These are phyloP conservation scores for Axea sp. DNA, from an alignment of 2,888 invertebrate genomes.

Conservation along the genomic window DNA sequence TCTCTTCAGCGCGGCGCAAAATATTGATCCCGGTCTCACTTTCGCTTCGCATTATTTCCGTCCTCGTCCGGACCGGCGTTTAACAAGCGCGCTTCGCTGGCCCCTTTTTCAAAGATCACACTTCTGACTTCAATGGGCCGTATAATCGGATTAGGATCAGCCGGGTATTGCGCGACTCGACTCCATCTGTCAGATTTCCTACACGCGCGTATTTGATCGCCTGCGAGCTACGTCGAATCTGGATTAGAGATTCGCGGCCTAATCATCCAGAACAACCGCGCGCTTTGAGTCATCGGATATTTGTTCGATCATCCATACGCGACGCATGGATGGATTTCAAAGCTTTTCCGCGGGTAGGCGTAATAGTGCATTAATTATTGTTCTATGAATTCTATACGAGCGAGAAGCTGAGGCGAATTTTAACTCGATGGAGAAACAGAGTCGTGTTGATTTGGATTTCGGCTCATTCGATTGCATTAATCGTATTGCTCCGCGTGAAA, in stretches of 20 bases:
- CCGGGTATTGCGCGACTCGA: constrained; percentile 69
- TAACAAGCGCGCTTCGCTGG: constrained; percentile 75
- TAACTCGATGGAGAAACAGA: not conserved
- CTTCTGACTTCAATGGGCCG: constrained; percentile 79
- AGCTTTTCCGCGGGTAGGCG: constrained; percentile 29
- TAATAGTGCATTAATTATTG: constrained; percentile 50
- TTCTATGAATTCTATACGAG: constrained; percentile 5
- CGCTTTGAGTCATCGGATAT: constrained; percentile 48
- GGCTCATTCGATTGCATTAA: too few relatives aligned
- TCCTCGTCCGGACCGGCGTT: constrained; percentile 55
- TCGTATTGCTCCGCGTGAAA: too few relatives aligned
- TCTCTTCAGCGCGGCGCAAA: constrained; percentile 67
- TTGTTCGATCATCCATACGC: not conserved
- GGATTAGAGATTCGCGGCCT: constrained; percentile 26
- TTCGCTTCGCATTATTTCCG: constrained; percentile 42
- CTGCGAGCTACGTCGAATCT: constrained; percentile 1
- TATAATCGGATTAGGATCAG: constrained; percentile 78
- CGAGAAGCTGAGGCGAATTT: not conserved
- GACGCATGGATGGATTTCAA: constrained; percentile 28
- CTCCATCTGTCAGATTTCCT: constrained; percentile 72
- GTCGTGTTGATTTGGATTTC: not conserved
- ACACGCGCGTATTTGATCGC: constrained; percentile 32
- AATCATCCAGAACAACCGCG: constrained; percentile 24
- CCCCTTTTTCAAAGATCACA: constrained; percentile 78
- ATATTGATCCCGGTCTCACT: constrained; percentile 70